phyloP scores from a whole-genome alignment of 1,140 invertebrate genomes.

The Drosophila ercepeae region DNA sequence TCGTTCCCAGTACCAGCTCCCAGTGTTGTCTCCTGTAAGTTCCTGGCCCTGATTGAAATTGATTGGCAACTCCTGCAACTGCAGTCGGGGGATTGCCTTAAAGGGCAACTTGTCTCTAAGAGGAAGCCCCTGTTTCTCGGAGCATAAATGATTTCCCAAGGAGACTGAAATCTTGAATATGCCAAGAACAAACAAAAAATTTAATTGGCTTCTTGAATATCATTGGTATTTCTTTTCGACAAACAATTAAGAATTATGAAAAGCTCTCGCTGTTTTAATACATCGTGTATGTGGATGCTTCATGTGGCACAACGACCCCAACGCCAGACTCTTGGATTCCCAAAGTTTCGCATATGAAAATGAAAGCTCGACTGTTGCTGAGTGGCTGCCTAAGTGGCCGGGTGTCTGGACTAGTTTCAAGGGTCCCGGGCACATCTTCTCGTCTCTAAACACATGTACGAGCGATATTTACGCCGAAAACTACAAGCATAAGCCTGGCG shows the following conservation, averaged over 20 bases:
- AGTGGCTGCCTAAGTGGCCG: conserved; percentile 64
- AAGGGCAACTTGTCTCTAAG: conserved; percentile 9
- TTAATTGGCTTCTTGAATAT: neutral
- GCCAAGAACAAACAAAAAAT: too few relatives aligned
- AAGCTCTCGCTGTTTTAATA: neutral
- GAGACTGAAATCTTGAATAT: neutral
- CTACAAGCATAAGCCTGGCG: conserved; percentile 55
- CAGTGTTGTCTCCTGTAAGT: conserved; percentile 8
- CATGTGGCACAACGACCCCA: neutral
- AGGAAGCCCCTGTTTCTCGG: conserved; percentile 23
- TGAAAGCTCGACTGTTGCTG: conserved; percentile 26
- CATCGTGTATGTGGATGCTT: neutral
- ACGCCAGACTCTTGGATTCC: neutral
- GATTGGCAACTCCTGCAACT: conserved; percentile 41
- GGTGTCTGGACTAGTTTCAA: conserved; percentile 32
- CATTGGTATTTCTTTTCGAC: neutral
- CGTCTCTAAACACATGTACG: conserved; percentile 22
- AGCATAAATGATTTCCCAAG: conserved; percentile 2
- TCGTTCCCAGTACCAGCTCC: conserved; percentile 2
- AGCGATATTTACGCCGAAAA: conserved; percentile 64
- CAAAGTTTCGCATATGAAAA: conserved; percentile 45
- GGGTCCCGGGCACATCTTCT: conserved; percentile 15
- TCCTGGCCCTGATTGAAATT: conserved; percentile 54
- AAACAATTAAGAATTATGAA: neutral
- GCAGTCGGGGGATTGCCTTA: conserved; percentile 11